Evolutionary conservation across 2,888 invertebrate species (phyloP).

Genomic region (Eristalis tenax): DNA sequence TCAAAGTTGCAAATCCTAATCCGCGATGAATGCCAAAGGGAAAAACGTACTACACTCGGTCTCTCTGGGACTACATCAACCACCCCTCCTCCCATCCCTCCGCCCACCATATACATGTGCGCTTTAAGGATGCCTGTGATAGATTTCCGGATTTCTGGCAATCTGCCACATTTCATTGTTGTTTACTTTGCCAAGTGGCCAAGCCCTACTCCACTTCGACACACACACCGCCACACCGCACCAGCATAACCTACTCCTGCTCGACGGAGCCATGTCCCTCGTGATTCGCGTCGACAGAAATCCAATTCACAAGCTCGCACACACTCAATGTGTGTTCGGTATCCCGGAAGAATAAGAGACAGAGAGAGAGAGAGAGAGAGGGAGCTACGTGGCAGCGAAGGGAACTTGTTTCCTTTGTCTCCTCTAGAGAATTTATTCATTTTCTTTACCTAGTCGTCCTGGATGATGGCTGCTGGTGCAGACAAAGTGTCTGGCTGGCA

Average conservation of each 20-base stretch:
- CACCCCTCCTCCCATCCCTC: neutral
- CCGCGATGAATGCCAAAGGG: neutral
- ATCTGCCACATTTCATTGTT: conserved; percentile 44
- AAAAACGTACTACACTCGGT: neutral
- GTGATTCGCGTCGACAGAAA: conserved; percentile 14
- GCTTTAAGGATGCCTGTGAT: conserved; percentile 34
- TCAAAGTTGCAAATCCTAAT: neutral
- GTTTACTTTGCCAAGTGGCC: conserved; percentile 49
- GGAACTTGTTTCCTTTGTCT: conserved; percentile 15
- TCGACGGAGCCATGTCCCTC: neutral
- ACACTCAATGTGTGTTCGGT: neutral
- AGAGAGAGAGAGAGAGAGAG: conserved; percentile 19
- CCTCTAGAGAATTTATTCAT: conserved; percentile 13
- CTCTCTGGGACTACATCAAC: neutral
- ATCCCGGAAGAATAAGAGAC: conserved; percentile 58
- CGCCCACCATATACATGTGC: neutral
- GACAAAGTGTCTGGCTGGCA: conserved; percentile 56
- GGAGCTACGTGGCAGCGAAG: neutral
- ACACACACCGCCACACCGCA: neutral
- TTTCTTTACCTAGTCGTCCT: conserved; percentile 15
- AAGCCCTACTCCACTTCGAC: conserved; percentile 39
- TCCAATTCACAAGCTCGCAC: conserved; percentile 34
- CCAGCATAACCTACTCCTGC: neutral
- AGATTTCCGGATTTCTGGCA: conserved; percentile 64
- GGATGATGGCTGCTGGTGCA: conserved; percentile 14